Evolutionary conservation across 1,140 invertebrate species (phyloP), one percentile per base, ranked within the genome.

Genomic region (Lepidurus apus): DNA sequence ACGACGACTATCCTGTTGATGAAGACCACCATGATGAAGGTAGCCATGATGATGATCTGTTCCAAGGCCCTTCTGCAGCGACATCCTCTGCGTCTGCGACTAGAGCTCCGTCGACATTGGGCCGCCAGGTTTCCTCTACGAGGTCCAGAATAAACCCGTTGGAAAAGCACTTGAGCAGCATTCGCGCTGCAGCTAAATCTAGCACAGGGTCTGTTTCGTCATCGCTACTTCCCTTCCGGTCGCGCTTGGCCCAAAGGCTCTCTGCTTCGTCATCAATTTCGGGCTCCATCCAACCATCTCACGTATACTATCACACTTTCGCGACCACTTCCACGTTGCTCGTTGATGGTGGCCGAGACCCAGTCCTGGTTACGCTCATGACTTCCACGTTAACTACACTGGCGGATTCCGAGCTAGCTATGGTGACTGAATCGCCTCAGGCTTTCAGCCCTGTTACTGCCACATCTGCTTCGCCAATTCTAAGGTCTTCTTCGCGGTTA

Each of bases 341-440:
- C 13, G 81, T 84, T 45, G 80, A 84, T 73, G 82, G 82, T 73
- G 83, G 82, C 3, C 80, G 82, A 42, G 81, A 80, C 11, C 80
- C 77, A 9, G 78, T 84, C 4, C 84, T 81, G 10, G 75, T 84
- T 13, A 82, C 82, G 47, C 77, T 84, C 10, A 74, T 82, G 9
- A 84, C 83, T 13, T 84, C 83, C 8, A 80, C 81, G 10, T 79
- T 84, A 42, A 81, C 81, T 34, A 84, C 82, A 13, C 78, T 84
- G 6, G 77, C 74, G 11, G 79, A 80, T 10, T 76, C 80, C 1
- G 80, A 83, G 45, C 74, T 82, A 43, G 80, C 80, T 73, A 79
- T 82, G 7, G 75, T 81, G 47, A 83, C 83, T 24, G 81, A 79
- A 21, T 80, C 83, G n/a, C 82, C 82, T 1, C 77, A 81, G n/a